These are phyloP conservation scores for Oscheius sp. DNA, from an alignment of 2,888 invertebrate genomes.

Conservation along the genomic window DNA sequence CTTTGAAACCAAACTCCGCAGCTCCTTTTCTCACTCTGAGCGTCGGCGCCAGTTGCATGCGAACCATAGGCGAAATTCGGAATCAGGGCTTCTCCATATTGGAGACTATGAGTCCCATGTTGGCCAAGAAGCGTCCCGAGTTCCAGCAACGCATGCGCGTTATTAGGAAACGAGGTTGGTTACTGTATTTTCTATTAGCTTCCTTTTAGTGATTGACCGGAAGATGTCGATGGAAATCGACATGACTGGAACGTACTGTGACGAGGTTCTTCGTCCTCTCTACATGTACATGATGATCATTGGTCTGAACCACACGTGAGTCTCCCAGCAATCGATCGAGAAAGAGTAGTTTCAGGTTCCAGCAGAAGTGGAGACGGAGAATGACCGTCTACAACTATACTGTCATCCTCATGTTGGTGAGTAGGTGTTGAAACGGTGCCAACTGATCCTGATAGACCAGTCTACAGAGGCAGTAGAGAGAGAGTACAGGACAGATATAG, in stretches of 20 bases:
- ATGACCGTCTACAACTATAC: conserved; percentile 52
- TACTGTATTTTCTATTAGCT: not conserved
- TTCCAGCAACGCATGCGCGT: conserved; percentile 27
- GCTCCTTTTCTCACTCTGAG: not conserved
- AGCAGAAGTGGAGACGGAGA: conserved; percentile 44
- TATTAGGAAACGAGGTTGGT: conserved; percentile 32
- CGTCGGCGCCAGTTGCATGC: conserved; percentile 10
- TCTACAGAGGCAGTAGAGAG: too few species aligned
- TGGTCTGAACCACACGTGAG: conserved; percentile 53
- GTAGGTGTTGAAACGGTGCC: not conserved
- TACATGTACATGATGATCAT: conserved; percentile 58
- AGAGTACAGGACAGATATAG: too few species aligned
- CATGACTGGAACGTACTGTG: conserved; percentile 56
- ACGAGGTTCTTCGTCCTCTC: conserved; percentile 56
- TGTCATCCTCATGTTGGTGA: conserved; percentile 43
- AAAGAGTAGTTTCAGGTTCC: conserved; percentile 42
- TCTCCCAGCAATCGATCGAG: not conserved
- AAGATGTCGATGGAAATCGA: conserved; percentile 47
- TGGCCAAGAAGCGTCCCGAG: conserved; percentile 33
- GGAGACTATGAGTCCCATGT: conserved; percentile 28
- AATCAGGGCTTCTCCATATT: conserved; percentile 36
- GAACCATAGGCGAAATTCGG: conserved; percentile 34
- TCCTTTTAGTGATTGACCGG: conserved; percentile 36
- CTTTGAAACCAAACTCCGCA: conserved; percentile 4
- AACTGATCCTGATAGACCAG: too few species aligned